phyloP scores from a whole-genome alignment of 1,140 invertebrate genomes.

The Achatina immaculata region DNA sequence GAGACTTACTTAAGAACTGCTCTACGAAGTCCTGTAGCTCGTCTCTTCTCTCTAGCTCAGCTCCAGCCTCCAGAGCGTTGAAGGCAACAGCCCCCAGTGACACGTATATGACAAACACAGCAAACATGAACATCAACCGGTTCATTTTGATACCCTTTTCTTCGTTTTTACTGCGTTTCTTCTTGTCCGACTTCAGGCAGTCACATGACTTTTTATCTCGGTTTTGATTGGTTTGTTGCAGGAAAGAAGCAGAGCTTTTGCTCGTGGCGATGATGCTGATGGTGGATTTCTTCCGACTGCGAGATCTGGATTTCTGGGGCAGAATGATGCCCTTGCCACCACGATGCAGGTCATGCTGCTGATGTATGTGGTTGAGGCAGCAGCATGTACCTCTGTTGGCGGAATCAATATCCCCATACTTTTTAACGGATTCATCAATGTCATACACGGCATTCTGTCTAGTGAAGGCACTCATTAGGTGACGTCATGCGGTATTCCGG shows the following conservation, averaged over 20 bases:
- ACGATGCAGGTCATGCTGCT: background rate
- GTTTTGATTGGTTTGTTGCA: background rate
- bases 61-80: conserved; percentile 48
- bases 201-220: background rate
- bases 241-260: background rate
- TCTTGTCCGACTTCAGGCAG: background rate
- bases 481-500: background rate
- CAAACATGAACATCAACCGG: conserved; percentile 65
- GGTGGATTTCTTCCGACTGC: background rate
- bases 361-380: background rate
- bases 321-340: no score
- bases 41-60: conserved; percentile 44
- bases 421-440: background rate
- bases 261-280: conserved; percentile 6
- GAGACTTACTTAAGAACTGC: conserved; percentile 47
- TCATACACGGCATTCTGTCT: conserved; percentile 11
- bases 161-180: background rate
- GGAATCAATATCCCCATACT: background rate
- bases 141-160: conserved; percentile 24
- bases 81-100: conserved; percentile 51
- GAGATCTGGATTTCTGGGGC: no score
- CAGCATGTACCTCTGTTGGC: background rate
- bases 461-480: background rate
- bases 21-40: conserved; percentile 42
- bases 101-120: conserved; percentile 50